phyloP scores from a whole-genome alignment of 2,113 vertebrate species.

The Rhabdornis inornatus region DNA sequence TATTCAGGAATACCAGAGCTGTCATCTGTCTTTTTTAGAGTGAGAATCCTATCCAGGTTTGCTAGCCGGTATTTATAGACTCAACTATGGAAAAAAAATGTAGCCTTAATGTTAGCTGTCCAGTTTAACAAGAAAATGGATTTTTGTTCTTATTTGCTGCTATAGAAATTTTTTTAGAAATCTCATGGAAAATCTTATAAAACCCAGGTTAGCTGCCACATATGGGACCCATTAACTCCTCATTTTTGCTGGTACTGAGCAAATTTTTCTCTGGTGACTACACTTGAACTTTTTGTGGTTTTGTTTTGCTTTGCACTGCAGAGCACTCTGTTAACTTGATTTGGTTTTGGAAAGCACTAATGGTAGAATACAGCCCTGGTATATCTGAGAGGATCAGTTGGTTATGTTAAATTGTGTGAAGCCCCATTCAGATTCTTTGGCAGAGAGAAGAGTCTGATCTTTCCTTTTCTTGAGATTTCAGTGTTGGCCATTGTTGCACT shows the following conservation, averaged over 20 bases:
- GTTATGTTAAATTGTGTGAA: conserved; percentile 9
- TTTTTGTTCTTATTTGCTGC: conserved; percentile 48
- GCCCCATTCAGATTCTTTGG: neutral
- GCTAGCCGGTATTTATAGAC: conserved; percentile 6
- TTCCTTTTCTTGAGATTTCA: neutral
- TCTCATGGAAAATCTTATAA: conserved; percentile 68
- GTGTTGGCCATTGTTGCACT: neutral
- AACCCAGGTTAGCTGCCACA: conserved; percentile 64
- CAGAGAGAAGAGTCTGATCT: neutral
- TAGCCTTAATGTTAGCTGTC: neutral
- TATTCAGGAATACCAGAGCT: neutral
- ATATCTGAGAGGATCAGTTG: neutral
- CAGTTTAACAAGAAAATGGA: conserved; percentile 46
- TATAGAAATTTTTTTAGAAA: conserved; percentile 47
- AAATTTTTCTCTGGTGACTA: conserved; percentile 78
- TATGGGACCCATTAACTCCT: conserved; percentile 71
- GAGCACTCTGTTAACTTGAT: conserved; percentile 55
- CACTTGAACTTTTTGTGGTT: conserved; percentile 46
- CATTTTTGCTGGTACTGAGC: conserved; percentile 73
- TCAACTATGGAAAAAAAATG: neutral
- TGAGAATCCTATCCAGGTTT: neutral
- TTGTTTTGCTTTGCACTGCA: conserved; percentile 64
- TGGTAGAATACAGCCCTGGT: neutral
- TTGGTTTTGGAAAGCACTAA: conserved; percentile 56
- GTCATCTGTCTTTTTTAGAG: neutral